Conservation (phyloP, 1,140 invertebrate genomes). For the Drosophila guanche region DNA sequence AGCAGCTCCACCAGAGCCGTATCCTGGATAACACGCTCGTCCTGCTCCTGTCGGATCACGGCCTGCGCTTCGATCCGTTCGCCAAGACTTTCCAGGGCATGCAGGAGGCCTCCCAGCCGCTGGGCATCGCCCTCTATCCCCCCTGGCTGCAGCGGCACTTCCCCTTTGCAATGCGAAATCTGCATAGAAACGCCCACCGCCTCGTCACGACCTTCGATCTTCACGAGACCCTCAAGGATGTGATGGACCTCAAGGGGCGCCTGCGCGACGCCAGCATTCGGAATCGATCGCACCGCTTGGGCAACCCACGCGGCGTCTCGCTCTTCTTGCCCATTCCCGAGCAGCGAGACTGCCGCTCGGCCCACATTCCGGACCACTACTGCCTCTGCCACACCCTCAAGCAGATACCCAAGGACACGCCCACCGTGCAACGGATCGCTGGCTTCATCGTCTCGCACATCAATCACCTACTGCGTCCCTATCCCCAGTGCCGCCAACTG, state of each 20-base stretch:
- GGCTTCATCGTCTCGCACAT: conserved; percentile 1
- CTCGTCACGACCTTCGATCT: conserved; percentile 25
- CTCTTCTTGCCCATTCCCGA: conserved; percentile 32
- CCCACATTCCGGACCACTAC: not conserved
- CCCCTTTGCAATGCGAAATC: conserved; percentile 20
- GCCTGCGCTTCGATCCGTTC: conserved; percentile 15
- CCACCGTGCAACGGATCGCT: not conserved
- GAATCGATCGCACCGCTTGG: not conserved
- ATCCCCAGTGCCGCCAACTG: conserved; percentile 12
- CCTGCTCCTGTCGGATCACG: conserved; percentile 27
- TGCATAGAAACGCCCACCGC: conserved; percentile 6
- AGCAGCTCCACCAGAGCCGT: not conserved
- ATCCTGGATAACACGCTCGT: conserved; percentile 11
- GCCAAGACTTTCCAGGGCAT: conserved; percentile 14
- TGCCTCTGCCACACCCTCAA: not conserved
- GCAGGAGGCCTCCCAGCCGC: conserved; percentile 23
- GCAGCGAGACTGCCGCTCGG: conserved; percentile 21
- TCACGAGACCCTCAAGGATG: conserved; percentile 27
- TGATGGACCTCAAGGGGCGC: conserved; percentile 8
- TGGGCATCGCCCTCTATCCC: conserved; percentile 15
- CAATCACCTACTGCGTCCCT: conserved; percentile 2
- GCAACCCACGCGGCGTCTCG: conserved; percentile 16
- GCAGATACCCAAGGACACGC: not conserved
- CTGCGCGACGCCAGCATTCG: conserved; percentile 4
- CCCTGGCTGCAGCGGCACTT: conserved; percentile 2